Base-by-base conservation (phyloP, 2,888 invertebrate species). In the Chironomus tentans region DNA sequence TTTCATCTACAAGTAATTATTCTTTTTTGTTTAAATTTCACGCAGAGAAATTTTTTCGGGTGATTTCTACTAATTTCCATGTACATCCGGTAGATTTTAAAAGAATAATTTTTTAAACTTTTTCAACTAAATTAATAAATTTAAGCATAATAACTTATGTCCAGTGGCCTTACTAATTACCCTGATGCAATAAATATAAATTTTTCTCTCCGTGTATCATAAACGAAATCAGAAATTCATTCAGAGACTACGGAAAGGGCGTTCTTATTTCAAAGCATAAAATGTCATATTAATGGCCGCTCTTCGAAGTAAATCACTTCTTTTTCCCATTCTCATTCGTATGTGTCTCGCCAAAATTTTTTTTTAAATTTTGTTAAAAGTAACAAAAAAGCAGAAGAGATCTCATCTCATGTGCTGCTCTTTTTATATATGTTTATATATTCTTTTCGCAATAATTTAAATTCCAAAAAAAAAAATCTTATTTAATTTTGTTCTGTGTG, bases 201-300 rank as follows among this genome's bases (percentile, higher is more conserved):
- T 5, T 5, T 56, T 56, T 2, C 18, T 56, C 65, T 24, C 13
- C 12, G 65, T 65, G 21, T 22, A 65, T 24, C 13, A 65, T 24
- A 22, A 65, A 65, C 12, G 12, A 24, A 10, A 65, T 65, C 13
- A 65, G 62, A 62, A 62, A 21, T 12, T 12, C 22, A 65, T 18
- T 24, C 65, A 24, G 65, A 24, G 10, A 38, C 68, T 28, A n/a
- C 28, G 68, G 28, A 68, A 68, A 65, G 24, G 71, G 71, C 71
- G 71, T 71, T 71, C 22, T 71, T 50, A 13, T 56, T 71, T 71
- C 61, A 28, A 73, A 72, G 15, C 74, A 68, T 74, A 74, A 74
- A 74, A 68, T 74, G 74, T 74, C 74, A 68, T 74, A 74, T 74
- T 74, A 74, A 74, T 68, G 62, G 72, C 72, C 15, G 71, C 61